A percentile compares a stretch with the other conserved stretches of the same genome.
Evolutionary conservation across 2,888 invertebrate species (phyloP).

Genomic region (Orthonevra nobilis): DNA sequence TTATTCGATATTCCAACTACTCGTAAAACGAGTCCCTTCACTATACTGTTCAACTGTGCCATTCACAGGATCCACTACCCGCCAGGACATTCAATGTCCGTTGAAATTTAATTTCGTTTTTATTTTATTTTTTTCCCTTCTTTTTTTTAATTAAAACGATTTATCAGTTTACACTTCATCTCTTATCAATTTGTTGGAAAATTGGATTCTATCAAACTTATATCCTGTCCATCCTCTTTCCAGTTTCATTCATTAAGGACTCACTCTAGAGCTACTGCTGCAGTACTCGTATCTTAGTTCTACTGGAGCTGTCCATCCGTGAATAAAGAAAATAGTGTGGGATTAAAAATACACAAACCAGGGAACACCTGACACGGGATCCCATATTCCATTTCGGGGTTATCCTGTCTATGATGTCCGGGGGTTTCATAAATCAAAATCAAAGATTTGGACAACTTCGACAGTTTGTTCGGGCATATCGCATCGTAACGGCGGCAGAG

Average conservation of each 20-base stretch:
- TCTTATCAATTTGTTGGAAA: constrained; percentile 67
- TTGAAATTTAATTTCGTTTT: constrained; percentile 67
- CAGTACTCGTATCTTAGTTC: too few relatives aligned
- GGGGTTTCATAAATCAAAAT: constrained; percentile 63
- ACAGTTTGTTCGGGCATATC: constrained; percentile 41
- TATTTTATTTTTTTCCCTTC: too few relatives aligned
- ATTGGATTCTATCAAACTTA: constrained; percentile 65
- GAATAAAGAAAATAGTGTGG: too few relatives aligned
- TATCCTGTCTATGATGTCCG: constrained; percentile 6
- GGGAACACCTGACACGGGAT: too few relatives aligned
- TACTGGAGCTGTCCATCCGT: too few relatives aligned
- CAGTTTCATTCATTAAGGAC: constrained; percentile 33
- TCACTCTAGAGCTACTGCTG: too few relatives aligned
- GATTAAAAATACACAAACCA: too few relatives aligned
- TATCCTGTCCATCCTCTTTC: constrained; percentile 32
- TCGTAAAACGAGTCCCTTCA: constrained; percentile 12
- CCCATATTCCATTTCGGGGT: background rate
- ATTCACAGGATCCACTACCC: background rate
- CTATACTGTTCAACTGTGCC: background rate
- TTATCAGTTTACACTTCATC: constrained; percentile 67
- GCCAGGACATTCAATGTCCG: background rate
- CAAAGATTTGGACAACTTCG: constrained; percentile 57
- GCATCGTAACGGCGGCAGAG: constrained; percentile 4
- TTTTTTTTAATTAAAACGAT: constrained; percentile 69
- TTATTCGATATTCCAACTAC: constrained; percentile 34